phyloP scores from a whole-genome alignment of 1,140 invertebrate species.

The Eupeodes corollae region DNA sequence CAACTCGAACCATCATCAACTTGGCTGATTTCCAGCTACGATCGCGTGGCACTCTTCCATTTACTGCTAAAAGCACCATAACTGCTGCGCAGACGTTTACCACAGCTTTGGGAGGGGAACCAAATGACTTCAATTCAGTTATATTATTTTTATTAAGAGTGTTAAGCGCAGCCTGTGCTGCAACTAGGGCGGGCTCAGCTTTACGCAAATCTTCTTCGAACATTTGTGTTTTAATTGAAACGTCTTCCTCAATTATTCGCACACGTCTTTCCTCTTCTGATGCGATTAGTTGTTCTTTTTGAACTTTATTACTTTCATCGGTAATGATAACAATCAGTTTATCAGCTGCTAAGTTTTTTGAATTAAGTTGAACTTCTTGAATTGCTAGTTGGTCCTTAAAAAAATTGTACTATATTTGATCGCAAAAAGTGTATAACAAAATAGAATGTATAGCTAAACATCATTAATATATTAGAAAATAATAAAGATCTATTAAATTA shows the following conservation, averaged over 20 bases:
- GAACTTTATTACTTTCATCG: slow-evolving; percentile 82
- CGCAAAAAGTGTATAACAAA: no score
- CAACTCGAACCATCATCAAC: slow-evolving; percentile 53
- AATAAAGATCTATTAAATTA: no score
- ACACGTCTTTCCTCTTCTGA: slow-evolving; percentile 85
- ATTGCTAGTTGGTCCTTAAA: slow-evolving; percentile 63
- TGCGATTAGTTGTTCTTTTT: slow-evolving; percentile 65
- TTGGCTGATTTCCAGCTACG: slow-evolving; percentile 88
- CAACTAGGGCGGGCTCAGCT: slow-evolving; percentile 83
- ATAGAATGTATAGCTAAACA: no score
- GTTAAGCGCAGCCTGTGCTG: slow-evolving; percentile 82
- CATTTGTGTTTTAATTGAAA: slow-evolving; percentile 68
- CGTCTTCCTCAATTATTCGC: slow-evolving; percentile 68
- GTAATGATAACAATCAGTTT: slow-evolving; percentile 78
- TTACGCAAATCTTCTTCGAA: slow-evolving; percentile 83
- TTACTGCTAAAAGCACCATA: slow-evolving; percentile 72
- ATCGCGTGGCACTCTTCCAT: slow-evolving; percentile 84
- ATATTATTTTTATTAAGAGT: slow-evolving; percentile 90
- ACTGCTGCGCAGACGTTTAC: slow-evolving; percentile 80
- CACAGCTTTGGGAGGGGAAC: slow-evolving; percentile 72
- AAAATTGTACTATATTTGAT: no score
- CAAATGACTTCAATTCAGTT: slow-evolving; percentile 91
- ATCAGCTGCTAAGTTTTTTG: slow-evolving; percentile 84
- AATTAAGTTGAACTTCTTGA: slow-evolving; percentile 72
- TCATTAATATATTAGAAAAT: no score